These are phyloP conservation scores for Watsonalla cultraria DNA, from an alignment of 2,888 invertebrate species.

Conservation along the genomic window DNA sequence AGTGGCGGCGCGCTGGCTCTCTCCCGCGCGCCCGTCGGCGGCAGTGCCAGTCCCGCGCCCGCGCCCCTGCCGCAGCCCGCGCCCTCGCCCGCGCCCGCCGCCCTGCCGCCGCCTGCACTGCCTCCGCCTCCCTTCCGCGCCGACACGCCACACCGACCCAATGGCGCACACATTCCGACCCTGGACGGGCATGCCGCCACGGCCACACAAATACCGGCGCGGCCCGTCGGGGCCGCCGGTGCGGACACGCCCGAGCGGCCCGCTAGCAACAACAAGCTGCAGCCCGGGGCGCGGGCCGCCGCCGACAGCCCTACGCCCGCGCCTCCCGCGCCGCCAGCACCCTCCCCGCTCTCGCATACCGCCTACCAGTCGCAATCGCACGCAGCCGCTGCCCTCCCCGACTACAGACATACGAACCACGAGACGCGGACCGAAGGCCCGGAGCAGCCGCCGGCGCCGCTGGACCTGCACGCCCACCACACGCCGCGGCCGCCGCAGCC, in stretches of 20 bases:
- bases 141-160: constrained; percentile 62
- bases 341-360: constrained; percentile 63
- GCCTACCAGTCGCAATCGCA: constrained; percentile 70
- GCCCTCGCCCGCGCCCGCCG: constrained; percentile 85
- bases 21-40: constrained; percentile 80
- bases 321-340: constrained; percentile 65
- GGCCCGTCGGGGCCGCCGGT: constrained; percentile 64
- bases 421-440: constrained; percentile 73
- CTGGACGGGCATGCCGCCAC: constrained; percentile 66
- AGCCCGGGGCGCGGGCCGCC: constrained; percentile 67
- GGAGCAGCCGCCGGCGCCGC: constrained; percentile 51
- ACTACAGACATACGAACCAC: constrained; percentile 74
- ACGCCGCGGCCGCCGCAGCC: constrained; percentile 34
- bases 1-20: constrained; percentile 81
- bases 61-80: constrained; percentile 83
- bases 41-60: constrained; percentile 81
- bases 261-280: constrained; percentile 65
- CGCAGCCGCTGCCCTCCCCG: constrained; percentile 66
- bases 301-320: constrained; percentile 71
- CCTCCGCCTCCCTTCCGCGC: constrained; percentile 81
- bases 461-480: constrained; percentile 61
- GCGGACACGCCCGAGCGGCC: constrained; percentile 67
- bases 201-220: constrained; percentile 65
- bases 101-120: constrained; percentile 81
- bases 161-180: constrained; percentile 67